Evolutionary conservation across 2,888 invertebrate species (phyloP).

Genomic region (Drepana falcataria): DNA sequence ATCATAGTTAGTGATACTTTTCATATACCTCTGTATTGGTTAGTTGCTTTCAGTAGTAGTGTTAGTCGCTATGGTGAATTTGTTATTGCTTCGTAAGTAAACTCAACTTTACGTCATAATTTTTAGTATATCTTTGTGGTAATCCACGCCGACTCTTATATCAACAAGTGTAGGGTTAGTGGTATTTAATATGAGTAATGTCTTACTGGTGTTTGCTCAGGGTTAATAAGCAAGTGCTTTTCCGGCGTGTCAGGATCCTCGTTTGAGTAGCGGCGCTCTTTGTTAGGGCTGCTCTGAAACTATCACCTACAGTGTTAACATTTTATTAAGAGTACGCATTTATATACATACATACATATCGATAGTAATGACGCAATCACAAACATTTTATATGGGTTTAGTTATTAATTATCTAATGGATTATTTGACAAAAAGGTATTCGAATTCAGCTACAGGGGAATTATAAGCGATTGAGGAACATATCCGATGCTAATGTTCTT

Average conservation of each 20-base stretch:
- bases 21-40: slow-evolving; percentile 7
- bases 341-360: too few species aligned
- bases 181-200: slow-evolving; percentile 23
- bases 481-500: slow-evolving; percentile 19
- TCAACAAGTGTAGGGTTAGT: neutral
- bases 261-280: slow-evolving; percentile 69
- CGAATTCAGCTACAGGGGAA: too few species aligned
- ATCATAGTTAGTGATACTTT: slow-evolving; percentile 20
- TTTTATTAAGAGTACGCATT: neutral
- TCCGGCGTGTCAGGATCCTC: slow-evolving; percentile 69
- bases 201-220: slow-evolving; percentile 75
- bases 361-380: too few species aligned
- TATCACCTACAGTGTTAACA: slow-evolving; percentile 58
- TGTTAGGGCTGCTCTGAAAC: slow-evolving; percentile 74
- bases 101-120: neutral
- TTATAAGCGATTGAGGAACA: too few species aligned
- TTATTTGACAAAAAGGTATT: too few species aligned
- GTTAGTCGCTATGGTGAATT: neutral
- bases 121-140: too few species aligned
- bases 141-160: neutral
- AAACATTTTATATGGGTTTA: too few species aligned
- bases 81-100: neutral
- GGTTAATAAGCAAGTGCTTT: slow-evolving; percentile 75
- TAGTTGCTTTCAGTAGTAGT: neutral
- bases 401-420: too few species aligned